These are phyloP conservation scores for Drosophila tristis DNA, from an alignment of 1,140 invertebrate species.

Conservation along the genomic window DNA sequence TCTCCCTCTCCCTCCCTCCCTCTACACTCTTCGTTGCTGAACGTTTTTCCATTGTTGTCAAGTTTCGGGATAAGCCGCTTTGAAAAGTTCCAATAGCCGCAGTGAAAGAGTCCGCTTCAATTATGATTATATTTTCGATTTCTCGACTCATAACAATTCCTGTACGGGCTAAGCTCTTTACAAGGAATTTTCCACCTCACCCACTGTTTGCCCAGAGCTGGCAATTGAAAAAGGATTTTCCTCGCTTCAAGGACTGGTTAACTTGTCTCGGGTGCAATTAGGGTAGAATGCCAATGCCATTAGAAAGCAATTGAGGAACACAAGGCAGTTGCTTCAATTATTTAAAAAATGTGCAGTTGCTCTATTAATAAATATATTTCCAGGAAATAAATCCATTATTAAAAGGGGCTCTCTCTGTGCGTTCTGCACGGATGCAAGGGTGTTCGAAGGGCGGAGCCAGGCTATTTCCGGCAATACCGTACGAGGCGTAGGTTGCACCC, in stretches of 20 bases:
- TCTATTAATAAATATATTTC: too few relatives aligned
- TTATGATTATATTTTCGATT: neutral
- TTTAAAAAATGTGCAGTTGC: too few relatives aligned
- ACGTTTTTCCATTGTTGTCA: conserved; percentile 39
- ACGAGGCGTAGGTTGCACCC: conserved; percentile 10
- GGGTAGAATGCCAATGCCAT: too few relatives aligned
- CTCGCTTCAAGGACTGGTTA: neutral
- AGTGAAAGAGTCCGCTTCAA: conserved; percentile 52
- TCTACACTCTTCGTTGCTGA: neutral
- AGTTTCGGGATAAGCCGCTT: conserved; percentile 70
- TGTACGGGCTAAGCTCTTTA: conserved; percentile 45
- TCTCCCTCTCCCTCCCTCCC: neutral
- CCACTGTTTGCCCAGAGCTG: neutral
- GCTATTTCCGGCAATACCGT: conserved; percentile 23
- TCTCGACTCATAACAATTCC: neutral
- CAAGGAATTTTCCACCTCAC: conserved; percentile 7
- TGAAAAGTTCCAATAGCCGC: conserved; percentile 56
- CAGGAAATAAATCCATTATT: too few relatives aligned
- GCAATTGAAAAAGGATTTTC: conserved; percentile 32
- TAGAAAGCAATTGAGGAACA: too few relatives aligned
- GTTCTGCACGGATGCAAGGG: conserved; percentile 5
- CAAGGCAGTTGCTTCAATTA: too few relatives aligned
- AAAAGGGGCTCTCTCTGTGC: neutral
- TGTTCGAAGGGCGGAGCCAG: neutral
- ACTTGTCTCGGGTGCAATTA: too few relatives aligned